These are phyloP conservation scores for Acleris holmiana DNA, from an alignment of 2,888 invertebrate species.

Conservation along the genomic window DNA sequence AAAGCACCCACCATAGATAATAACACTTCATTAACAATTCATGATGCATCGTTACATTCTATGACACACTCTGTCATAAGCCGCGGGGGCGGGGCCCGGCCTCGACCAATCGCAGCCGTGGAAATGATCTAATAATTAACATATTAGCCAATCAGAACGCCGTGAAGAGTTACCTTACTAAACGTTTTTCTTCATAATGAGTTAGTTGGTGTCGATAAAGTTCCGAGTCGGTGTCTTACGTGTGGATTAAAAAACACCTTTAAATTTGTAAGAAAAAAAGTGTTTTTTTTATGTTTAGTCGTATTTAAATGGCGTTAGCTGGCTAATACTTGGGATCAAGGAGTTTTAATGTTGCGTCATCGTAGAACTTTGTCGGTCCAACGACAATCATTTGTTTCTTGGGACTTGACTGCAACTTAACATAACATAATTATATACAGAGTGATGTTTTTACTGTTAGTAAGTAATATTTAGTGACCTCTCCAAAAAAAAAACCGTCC, in stretches of 20 bases:
- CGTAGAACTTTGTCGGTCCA: too few species aligned
- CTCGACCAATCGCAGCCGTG: constrained; percentile 60
- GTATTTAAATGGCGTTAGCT: too few species aligned
- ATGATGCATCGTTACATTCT: constrained; percentile 61
- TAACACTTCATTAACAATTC: constrained; percentile 75
- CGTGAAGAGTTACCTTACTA: constrained; percentile 43
- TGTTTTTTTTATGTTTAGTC: neutral
- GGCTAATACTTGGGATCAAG: too few species aligned
- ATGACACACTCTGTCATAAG: constrained; percentile 56
- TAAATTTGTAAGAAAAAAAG: neutral
- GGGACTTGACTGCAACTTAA: too few species aligned
- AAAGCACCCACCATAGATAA: constrained; percentile 54
- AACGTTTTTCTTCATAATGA: constrained; percentile 20
- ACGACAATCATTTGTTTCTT: too few species aligned
- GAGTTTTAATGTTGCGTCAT: too few species aligned
- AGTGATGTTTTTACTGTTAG: too few species aligned
- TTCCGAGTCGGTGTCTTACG: constrained; percentile 14
- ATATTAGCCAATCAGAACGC: constrained; percentile 59
- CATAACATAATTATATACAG: too few species aligned
- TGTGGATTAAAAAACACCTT: constrained; percentile 1
- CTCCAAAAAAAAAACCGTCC: too few species aligned
- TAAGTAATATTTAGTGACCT: too few species aligned
- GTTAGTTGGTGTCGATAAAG: constrained; percentile 31
- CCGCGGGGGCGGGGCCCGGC: constrained; percentile 58
- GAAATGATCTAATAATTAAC: constrained; percentile 63